phyloP scores from a whole-genome alignment of 2,797 vertebrate species.

The Sylvilagus floridanus region DNA sequence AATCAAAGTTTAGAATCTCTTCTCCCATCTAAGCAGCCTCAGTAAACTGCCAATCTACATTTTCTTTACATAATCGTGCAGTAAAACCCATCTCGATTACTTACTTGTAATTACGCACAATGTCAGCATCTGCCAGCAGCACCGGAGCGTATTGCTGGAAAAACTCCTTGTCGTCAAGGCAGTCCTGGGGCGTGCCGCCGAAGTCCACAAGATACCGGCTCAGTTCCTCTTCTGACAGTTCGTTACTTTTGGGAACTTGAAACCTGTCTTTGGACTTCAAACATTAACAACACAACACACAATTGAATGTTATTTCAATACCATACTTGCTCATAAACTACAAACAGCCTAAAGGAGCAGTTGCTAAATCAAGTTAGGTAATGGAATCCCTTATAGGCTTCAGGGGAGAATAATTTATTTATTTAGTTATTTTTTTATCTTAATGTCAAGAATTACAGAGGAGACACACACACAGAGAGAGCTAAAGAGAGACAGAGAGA shows the following conservation, averaged over 20 bases:
- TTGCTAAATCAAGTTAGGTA: neutral
- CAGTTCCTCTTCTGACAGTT: conserved; percentile 85
- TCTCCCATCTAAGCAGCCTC: neutral
- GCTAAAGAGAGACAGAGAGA: too few species aligned
- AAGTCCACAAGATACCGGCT: conserved; percentile 73
- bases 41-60: neutral
- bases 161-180: conserved; percentile 85
- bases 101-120: rapidly evolving
- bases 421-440: too few species aligned
- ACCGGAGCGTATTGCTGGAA: conserved; percentile 80
- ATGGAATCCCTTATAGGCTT: neutral
- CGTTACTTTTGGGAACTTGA: neutral
- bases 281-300: conserved; percentile 60
- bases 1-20: neutral
- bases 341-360: neutral
- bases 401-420: neutral
- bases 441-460: too few species aligned
- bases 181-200: conserved; percentile 88
- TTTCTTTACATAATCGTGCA: neutral
- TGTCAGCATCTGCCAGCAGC: conserved; percentile 85
- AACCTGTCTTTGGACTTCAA: conserved; percentile 86
- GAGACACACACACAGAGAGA: too few species aligned
- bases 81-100: neutral
- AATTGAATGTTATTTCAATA: neutral
- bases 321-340: neutral